phyloP scores from a whole-genome alignment of 2,888 invertebrate genomes.

The Beris chalybata region DNA sequence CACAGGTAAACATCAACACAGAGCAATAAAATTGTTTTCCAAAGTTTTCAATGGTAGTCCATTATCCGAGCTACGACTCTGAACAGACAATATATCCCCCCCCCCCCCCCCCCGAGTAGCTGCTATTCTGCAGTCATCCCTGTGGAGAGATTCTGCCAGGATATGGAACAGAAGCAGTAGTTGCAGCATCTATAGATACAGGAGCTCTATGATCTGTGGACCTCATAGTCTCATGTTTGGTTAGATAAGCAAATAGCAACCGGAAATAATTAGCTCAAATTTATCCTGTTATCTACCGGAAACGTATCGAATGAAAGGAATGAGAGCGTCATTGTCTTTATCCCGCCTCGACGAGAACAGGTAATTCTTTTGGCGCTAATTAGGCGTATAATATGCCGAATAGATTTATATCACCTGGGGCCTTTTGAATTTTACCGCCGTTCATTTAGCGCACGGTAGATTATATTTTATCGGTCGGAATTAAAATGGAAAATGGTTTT shows the following conservation, averaged over 20 bases:
- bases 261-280: conserved; percentile 39
- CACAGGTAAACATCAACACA: conserved; percentile 14
- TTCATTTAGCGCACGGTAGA: too few species aligned
- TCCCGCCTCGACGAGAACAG: conserved; percentile 3
- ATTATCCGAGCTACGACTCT: conserved; percentile 7
- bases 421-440: too few species aligned
- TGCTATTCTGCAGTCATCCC: neutral
- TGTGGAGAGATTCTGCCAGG: neutral
- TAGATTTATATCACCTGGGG: neutral
- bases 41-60: conserved; percentile 16
- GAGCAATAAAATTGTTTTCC: conserved; percentile 16
- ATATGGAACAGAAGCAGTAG: neutral
- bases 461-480: too few species aligned
- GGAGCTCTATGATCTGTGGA: neutral
- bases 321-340: neutral
- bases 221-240: conserved; percentile 22
- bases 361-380: conserved; percentile 15
- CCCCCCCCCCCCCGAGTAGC: too few species aligned
- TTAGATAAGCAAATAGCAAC: conserved; percentile 36
- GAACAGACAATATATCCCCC: conserved; percentile 18
- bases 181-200: neutral
- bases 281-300: conserved; percentile 34
- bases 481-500: too few species aligned
- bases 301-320: neutral
- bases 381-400: conserved; percentile 13